Conservation (phyloP, 2,797 vertebrate species). For the Microchirus variegatus region DNA sequence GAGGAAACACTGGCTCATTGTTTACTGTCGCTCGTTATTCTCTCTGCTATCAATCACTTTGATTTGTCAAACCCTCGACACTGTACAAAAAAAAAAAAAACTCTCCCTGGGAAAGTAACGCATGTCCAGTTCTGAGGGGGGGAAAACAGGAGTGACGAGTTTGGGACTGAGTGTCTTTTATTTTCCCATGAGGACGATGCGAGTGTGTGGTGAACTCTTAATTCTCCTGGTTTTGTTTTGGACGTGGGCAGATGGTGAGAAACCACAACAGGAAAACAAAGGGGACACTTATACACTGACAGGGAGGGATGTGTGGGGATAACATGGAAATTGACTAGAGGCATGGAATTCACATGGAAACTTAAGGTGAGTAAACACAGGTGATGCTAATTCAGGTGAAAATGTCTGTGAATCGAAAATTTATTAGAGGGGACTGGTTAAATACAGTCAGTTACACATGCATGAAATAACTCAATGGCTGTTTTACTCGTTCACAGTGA, state of each 20-base stretch:
- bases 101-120: background rate
- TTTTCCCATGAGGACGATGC: slow-evolving; percentile 1
- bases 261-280: slow-evolving; percentile 9
- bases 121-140: background rate
- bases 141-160: background rate
- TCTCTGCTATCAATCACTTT: background rate
- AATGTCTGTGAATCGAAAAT: too few relatives aligned
- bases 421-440: too few relatives aligned
- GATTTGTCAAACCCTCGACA: background rate
- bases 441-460: too few relatives aligned
- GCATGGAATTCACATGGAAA: too few relatives aligned
- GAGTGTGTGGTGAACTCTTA: background rate
- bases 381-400: too few relatives aligned
- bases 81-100: too few relatives aligned
- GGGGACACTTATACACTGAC: too few relatives aligned
- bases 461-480: too few relatives aligned
- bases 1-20: slow-evolving; percentile 18
- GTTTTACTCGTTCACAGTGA: too few relatives aligned
- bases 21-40: slow-evolving; percentile 3
- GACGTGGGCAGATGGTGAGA: slow-evolving; percentile 4
- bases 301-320: too few relatives aligned
- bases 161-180: background rate
- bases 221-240: slow-evolving; percentile 1
- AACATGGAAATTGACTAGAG: too few relatives aligned
- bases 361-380: too few relatives aligned